A percentile compares a stretch with the other conserved stretches of the same genome.
Evolutionary conservation across 2,113 vertebrate genomes (phyloP).

Genomic region (Carassius carassius): DNA sequence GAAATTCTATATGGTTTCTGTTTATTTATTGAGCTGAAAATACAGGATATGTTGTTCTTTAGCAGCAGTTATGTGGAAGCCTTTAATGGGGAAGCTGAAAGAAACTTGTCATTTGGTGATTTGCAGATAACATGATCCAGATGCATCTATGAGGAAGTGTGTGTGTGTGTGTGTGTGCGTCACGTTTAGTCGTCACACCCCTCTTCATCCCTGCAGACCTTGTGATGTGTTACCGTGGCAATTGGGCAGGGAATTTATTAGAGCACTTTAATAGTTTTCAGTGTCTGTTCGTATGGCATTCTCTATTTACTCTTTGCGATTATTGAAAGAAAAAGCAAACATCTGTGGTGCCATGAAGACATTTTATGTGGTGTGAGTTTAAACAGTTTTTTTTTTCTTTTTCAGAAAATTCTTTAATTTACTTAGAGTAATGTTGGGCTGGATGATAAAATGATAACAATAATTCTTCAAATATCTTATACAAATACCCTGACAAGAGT

Average conservation of each 20-base stretch:
- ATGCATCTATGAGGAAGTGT: background rate
- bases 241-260: background rate
- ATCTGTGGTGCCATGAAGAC: background rate
- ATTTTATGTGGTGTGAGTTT: too few species aligned
- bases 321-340: background rate
- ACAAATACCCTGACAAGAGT: too few species aligned
- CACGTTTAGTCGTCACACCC: background rate
- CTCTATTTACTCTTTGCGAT: background rate
- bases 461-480: too few species aligned
- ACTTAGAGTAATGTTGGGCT: too few species aligned
- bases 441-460: too few species aligned
- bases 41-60: background rate
- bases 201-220: background rate
- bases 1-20: background rate
- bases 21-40: background rate
- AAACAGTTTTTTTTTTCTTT: too few species aligned
- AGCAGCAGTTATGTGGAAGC: background rate
- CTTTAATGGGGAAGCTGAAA: background rate
- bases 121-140: constrained; percentile 29
- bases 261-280: background rate
- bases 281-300: background rate
- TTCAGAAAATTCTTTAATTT: too few species aligned
- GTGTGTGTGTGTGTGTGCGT: too few species aligned
- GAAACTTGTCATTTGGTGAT: constrained; percentile 1
- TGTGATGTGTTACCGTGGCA: constrained; percentile 7